Percentiles rank a stretch among this genome's conserved stretches.
phyloP scores from a whole-genome alignment of 1,140 invertebrate genomes.

The Drosophila pandora region DNA sequence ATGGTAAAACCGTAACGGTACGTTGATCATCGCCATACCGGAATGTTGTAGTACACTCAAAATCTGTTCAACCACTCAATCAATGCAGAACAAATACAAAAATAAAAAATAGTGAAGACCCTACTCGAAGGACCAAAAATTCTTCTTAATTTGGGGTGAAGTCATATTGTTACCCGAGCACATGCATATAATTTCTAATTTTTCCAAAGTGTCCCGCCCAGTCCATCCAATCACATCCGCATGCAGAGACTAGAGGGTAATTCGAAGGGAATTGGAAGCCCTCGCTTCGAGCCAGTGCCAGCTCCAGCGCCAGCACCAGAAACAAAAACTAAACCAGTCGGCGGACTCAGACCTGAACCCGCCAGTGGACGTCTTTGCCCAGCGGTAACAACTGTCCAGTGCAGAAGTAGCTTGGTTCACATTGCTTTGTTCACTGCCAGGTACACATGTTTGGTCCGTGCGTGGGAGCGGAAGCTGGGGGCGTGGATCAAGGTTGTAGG shows the following conservation, averaged over 20 bases:
- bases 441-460: conserved; percentile 21
- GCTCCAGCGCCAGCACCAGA: neutral
- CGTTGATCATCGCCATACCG: conserved; percentile 51
- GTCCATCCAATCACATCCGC: neutral
- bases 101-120: neutral
- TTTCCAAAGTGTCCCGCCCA: neutral
- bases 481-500: conserved; percentile 7
- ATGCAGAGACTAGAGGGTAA: conserved; percentile 6
- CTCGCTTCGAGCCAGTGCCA: neutral
- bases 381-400: conserved; percentile 76
- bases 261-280: neutral
- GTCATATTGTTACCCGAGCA: neutral
- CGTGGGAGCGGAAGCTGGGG: conserved; percentile 6
- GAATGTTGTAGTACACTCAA: conserved; percentile 69
- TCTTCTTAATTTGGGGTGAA: neutral
- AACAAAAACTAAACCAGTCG: conserved; percentile 8
- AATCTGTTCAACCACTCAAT: conserved; percentile 69
- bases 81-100: conserved; percentile 2
- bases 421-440: conserved; percentile 66
- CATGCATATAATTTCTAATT: neutral
- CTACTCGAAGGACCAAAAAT: neutral
- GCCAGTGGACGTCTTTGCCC: conserved; percentile 63
- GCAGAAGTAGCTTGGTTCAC: conserved; percentile 47
- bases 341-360: conserved; percentile 31
- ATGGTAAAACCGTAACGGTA: conserved; percentile 63